A percentile compares a stretch with the other conserved stretches of the same genome.
Conservation (phyloP, 1,140 invertebrate genomes). For the Anadara kagoshimensis region DNA sequence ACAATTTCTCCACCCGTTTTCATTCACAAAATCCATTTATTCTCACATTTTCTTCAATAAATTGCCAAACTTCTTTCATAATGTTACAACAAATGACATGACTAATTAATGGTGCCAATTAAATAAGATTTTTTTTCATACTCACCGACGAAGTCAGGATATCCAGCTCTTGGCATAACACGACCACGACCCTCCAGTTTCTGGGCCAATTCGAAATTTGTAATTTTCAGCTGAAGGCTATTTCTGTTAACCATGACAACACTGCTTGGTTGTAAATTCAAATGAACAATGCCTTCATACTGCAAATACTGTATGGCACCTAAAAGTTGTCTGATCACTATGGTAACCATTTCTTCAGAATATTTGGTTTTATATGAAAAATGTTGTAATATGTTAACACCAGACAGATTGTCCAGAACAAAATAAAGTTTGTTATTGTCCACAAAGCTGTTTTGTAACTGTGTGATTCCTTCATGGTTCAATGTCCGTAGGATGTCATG, state of each 20-base stretch:
- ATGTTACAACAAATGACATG: too few species aligned
- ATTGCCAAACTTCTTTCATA: too few species aligned
- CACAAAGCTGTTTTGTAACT: slow-evolving; percentile 77
- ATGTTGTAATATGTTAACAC: slow-evolving; percentile 92
- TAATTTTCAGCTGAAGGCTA: slow-evolving; percentile 88
- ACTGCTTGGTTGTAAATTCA: slow-evolving; percentile 97
- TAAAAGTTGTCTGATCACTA: slow-evolving; percentile 83
- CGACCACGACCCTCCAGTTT: slow-evolving; percentile 63
- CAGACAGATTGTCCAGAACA: slow-evolving; percentile 90
- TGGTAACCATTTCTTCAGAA: slow-evolving; percentile 91
- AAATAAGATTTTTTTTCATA: neutral
- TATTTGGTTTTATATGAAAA: slow-evolving; percentile 90
- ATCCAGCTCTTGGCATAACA: slow-evolving; percentile 54
- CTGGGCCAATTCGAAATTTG: slow-evolving; percentile 91
- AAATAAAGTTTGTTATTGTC: slow-evolving; percentile 76
- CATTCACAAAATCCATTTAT: too few species aligned
- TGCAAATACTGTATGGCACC: slow-evolving; percentile 86
- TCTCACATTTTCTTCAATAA: too few species aligned
- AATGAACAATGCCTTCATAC: slow-evolving; percentile 91
- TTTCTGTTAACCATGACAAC: slow-evolving; percentile 94
- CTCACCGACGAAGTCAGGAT: slow-evolving; percentile 71
- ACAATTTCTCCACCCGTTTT: too few species aligned
- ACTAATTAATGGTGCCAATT: too few species aligned
- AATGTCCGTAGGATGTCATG: slow-evolving; percentile 87
- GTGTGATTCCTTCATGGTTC: slow-evolving; percentile 88